Conservation (phyloP, 1,140 invertebrate species). For the Araneus ventricosus region DNA sequence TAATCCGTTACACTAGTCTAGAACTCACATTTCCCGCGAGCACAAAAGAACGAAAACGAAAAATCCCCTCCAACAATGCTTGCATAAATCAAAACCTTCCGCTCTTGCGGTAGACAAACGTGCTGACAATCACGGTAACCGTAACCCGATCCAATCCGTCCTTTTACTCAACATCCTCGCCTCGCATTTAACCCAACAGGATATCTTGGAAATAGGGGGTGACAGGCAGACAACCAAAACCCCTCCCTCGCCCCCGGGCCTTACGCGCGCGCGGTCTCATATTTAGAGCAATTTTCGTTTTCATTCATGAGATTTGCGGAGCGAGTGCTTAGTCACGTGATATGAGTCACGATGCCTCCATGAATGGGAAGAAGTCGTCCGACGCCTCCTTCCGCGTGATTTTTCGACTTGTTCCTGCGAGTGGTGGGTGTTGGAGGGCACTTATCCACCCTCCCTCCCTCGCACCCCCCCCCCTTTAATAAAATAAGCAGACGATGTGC, state of each 20-base stretch:
- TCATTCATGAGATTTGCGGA: constrained; percentile 32
- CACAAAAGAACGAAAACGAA: neutral
- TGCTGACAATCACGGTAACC: constrained; percentile 15
- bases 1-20: neutral
- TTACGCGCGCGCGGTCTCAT: neutral
- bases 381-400: constrained; percentile 24
- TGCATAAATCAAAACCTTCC: neutral
- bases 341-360: constrained; percentile 23
- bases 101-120: neutral
- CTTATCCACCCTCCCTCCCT: neutral
- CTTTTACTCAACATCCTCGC: neutral
- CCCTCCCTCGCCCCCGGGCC: neutral
- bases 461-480: neutral
- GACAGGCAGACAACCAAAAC: neutral
- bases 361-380: constrained; percentile 47
- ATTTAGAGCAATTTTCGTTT: constrained; percentile 44
- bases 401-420: neutral
- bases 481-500: constrained; percentile 20
- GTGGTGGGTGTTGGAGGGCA: neutral
- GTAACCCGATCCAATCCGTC: neutral
- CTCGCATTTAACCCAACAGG: neutral
- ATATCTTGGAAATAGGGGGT: neutral
- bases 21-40: neutral
- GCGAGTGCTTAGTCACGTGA: constrained; percentile 15
- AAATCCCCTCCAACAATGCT: neutral